Conservation (phyloP, 2,888 invertebrate species). For the Cephonodes hylas region DNA sequence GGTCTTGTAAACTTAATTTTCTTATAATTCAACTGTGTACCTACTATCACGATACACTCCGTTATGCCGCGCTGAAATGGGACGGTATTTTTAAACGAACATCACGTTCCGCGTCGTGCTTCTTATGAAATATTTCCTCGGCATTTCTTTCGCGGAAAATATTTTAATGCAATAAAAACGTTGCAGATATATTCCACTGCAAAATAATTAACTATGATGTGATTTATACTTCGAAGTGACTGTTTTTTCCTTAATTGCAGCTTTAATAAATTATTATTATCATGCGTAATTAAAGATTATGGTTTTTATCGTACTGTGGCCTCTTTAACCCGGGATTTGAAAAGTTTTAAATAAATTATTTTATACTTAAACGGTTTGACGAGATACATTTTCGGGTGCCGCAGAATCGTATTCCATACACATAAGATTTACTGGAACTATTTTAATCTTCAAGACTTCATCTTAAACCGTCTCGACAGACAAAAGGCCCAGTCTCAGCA, state of each 20-base stretch:
- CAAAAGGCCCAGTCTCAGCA: no score
- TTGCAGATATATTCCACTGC: neutral
- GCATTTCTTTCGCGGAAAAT: neutral
- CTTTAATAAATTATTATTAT: neutral
- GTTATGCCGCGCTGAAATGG: neutral
- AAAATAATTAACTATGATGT: neutral
- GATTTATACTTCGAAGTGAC: neutral
- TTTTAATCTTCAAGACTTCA: no score
- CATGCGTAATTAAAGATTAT: neutral
- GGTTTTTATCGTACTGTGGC: neutral
- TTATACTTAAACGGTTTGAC: no score
- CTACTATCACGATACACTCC: slow-evolving; percentile 3
- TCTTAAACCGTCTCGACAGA: no score
- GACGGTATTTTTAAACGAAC: slow-evolving; percentile 12
- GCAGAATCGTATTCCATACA: no score
- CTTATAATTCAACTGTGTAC: neutral
- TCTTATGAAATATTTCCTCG: neutral
- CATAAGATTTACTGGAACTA: no score
- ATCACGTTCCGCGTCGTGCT: neutral
- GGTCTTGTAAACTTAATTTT: neutral
- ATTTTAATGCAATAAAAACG: neutral
- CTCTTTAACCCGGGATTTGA: no score
- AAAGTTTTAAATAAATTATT: neutral
- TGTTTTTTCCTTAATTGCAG: neutral
- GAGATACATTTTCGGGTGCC: no score